Conservation (phyloP, 2,113 vertebrate genomes). For the Morone chrysops region DNA sequence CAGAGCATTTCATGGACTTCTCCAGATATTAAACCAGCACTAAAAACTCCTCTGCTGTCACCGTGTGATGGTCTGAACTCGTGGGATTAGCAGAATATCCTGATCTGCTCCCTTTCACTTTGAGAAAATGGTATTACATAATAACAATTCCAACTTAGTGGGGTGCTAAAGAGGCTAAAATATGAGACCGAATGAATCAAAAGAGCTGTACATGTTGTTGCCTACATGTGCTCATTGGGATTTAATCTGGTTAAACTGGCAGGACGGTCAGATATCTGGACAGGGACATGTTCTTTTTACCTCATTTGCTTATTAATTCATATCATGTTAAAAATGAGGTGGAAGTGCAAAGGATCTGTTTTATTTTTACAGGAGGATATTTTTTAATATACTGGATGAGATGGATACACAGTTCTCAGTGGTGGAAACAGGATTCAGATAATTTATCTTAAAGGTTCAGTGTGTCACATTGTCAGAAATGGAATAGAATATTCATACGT, state of each 20-base stretch:
- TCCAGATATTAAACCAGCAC: neutral
- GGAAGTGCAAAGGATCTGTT: too few species aligned
- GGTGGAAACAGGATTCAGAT: too few species aligned
- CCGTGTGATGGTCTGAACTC: neutral
- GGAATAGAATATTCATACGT: too few species aligned
- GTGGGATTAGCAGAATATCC: conserved; percentile 73
- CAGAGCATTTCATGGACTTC: neutral
- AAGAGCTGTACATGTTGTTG: neutral
- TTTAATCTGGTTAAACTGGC: neutral
- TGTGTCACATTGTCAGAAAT: too few species aligned
- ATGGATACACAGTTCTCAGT: too few species aligned
- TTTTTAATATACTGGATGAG: too few species aligned
- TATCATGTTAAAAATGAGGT: too few species aligned
- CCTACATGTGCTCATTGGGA: neutral
- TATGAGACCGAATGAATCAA: neutral
- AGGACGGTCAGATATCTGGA: neutral
- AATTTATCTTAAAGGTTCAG: too few species aligned
- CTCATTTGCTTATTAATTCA: neutral
- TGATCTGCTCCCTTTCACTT: conserved; percentile 72
- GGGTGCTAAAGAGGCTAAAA: neutral
- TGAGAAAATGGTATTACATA: conserved; percentile 78
- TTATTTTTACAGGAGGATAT: too few species aligned
- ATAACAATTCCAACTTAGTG: conserved; percentile 38
- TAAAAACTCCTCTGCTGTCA: conserved; percentile 9
- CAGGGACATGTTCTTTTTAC: neutral